Base-by-base conservation (phyloP, 2,888 invertebrate species). In the Magallana nippona region DNA sequence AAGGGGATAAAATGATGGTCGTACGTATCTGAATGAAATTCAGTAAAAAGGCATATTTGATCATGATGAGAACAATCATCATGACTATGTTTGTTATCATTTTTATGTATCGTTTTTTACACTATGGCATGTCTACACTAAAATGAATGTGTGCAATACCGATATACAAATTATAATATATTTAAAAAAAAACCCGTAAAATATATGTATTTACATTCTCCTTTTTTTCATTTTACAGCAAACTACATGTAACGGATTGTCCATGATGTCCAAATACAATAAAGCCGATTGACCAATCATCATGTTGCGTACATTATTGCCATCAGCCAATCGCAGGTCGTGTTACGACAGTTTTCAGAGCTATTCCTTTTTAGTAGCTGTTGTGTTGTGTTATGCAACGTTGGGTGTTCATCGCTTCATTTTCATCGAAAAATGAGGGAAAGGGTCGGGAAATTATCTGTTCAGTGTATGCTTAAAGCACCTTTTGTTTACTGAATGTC, bases 1-100 rank as follows among this genome's bases (percentile, higher is more conserved):
- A 90, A 81, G 85, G 85, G 8, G 89, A 84, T 10, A 87, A 84
- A 60, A 89, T 90, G 89, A 84, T 89, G 32, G 90, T 91, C 82
- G 91, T 91, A 85, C 86, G 89, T n/a, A 44, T 44, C 44, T 8
- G 44, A 44, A 44, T 44, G 3, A 32, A 2, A 32, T 32, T 32
- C 2, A 27, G 27, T 27, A 2, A 27, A 27, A 32, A 1, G 2
- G 5, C 5, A 32, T 22, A 60, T 60, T 1, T 17, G 10, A n/a
- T 60, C 17, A 60, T 60, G 60, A 19, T 60, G 17, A 19, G 44
- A 44, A 44, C 44, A 44, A 27, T 27, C 1, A 27, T n/a, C n/a
- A 32, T 32, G 32, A 32, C 32, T 32, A 44, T 44, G 44, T 32
- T 32, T 44, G 44, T 44, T 44, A 44, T 44, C 44, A 44, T 44